Evolutionary conservation across 2,113 vertebrate genomes (phyloP).

Genomic region (Propithecus coquereli): DNA sequence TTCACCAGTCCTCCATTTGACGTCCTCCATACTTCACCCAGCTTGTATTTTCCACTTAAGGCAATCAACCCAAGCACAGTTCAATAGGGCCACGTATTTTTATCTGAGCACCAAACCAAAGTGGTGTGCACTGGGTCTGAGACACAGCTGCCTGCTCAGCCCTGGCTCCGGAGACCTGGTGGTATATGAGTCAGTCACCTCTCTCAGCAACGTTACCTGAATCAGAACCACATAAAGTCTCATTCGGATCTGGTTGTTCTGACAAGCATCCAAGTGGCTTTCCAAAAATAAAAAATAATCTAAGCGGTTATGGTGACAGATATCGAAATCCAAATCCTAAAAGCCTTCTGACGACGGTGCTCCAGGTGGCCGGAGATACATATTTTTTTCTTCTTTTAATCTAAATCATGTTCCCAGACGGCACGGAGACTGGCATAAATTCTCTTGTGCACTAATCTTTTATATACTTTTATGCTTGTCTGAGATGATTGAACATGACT

Average conservation of each 20-base stretch:
- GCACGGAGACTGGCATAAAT: conserved; percentile 21
- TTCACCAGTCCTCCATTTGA: rapidly evolving
- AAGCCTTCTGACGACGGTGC: not conserved
- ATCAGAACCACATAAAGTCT: not conserved
- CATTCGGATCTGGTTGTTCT: not conserved
- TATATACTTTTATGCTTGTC: conserved; percentile 49
- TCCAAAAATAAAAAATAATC: conserved; percentile 38
- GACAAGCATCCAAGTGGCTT: not conserved
- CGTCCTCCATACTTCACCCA: not conserved
- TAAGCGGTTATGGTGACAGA: not conserved
- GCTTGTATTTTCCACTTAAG: not conserved
- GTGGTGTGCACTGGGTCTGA: not conserved
- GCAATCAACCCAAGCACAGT: rapidly evolving
- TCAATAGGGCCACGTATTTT: too few relatives aligned
- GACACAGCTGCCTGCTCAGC: rapidly evolving
- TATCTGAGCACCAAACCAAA: not conserved
- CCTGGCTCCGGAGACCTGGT: not conserved
- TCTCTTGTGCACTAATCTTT: conserved; percentile 44
- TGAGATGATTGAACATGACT: conserved; percentile 64
- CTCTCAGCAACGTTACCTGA: not conserved
- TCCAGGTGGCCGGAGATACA: conserved; percentile 6
- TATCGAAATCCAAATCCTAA: not conserved
- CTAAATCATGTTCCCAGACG: conserved; percentile 58
- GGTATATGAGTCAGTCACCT: rapidly evolving
- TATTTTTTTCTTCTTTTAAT: not conserved